Conservation (phyloP, 2,797 vertebrate species). For the Scolopax bukidnonensis region DNA sequence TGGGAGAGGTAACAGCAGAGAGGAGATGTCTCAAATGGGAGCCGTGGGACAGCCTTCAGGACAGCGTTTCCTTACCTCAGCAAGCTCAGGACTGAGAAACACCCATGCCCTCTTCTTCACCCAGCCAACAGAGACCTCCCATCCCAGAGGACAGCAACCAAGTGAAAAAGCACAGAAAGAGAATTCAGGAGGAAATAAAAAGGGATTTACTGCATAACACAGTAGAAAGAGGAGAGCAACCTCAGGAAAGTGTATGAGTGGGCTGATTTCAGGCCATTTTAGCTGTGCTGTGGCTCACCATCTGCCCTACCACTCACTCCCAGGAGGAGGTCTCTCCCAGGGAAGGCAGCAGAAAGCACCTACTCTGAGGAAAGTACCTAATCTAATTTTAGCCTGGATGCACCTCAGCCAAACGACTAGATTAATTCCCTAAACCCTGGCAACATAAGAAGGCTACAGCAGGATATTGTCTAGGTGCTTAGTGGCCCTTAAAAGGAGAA, state of each 20-base stretch:
- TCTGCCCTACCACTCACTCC: background rate
- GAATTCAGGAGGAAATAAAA: background rate
- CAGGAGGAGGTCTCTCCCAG: background rate
- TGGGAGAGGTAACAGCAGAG: background rate
- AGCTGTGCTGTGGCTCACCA: accelerated
- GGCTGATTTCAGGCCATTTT: background rate
- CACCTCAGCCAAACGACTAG: background rate
- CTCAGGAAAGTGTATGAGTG: background rate
- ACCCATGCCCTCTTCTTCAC: background rate
- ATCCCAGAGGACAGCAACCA: background rate
- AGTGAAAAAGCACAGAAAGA: background rate
- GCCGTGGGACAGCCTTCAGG: background rate
- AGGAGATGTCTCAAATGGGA: background rate
- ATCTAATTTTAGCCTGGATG: background rate
- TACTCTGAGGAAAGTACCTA: background rate
- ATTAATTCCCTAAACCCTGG: background rate
- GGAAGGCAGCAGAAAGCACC: background rate
- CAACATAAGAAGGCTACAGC: background rate
- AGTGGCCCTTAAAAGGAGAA: constrained; percentile 13
- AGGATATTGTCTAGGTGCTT: background rate
- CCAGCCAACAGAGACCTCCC: background rate
- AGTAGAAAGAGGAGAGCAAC: background rate
- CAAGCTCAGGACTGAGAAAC: background rate
- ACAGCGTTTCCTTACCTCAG: background rate
- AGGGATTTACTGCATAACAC: background rate